A percentile compares a stretch with the other conserved stretches of the same genome.
Evolutionary conservation across 2,888 invertebrate species (phyloP).

Genomic region (Augochlorella aurata): DNA sequence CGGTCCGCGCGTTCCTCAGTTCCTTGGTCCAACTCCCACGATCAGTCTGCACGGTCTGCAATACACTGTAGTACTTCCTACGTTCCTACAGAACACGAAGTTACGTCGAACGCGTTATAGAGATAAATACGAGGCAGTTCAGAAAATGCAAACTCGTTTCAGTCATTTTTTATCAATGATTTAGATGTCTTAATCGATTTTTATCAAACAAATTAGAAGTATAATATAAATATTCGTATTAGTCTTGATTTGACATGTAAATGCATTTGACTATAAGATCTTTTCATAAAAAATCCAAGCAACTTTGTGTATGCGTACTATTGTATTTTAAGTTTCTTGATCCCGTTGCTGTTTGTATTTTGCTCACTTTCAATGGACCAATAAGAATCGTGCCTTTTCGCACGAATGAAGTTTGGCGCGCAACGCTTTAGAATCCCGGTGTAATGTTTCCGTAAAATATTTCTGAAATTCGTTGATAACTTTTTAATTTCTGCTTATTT

Average conservation of each 20-base stretch:
- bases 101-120: slow-evolving; percentile 47
- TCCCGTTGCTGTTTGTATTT: slow-evolving; percentile 40
- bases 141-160: slow-evolving; percentile 15
- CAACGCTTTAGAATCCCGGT: slow-evolving; percentile 28
- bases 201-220: background rate
- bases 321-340: slow-evolving; percentile 14
- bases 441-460: background rate
- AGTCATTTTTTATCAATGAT: slow-evolving; percentile 4
- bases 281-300: no score
- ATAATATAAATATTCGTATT: background rate
- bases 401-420: slow-evolving; percentile 53
- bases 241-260: background rate
- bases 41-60: slow-evolving; percentile 42
- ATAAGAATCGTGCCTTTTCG: slow-evolving; percentile 31
- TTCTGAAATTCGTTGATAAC: background rate
- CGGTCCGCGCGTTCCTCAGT: slow-evolving; percentile 72
- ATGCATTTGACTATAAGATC: background rate
- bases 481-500: background rate
- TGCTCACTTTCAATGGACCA: slow-evolving; percentile 32
- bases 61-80: slow-evolving; percentile 8
- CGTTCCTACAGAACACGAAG: slow-evolving; percentile 39
- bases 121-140: background rate
- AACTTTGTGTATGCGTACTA: background rate
- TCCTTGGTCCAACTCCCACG: slow-evolving; percentile 65
- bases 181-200: background rate